Conservation (phyloP, 2,797 vertebrate species). For the Zonotrichia albicollis region DNA sequence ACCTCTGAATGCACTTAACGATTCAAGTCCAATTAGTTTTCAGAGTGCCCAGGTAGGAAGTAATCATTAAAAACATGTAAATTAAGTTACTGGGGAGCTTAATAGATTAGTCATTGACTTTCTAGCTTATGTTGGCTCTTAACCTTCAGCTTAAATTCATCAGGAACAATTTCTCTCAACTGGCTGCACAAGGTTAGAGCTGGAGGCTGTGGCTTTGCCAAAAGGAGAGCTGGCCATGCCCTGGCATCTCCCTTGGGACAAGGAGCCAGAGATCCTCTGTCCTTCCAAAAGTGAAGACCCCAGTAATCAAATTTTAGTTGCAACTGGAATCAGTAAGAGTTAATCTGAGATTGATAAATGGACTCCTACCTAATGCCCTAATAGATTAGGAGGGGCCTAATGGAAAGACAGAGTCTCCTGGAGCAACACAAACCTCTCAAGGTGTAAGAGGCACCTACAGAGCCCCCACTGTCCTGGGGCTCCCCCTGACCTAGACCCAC, state of each 20-base stretch:
- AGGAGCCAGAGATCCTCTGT: not conserved
- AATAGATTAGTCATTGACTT: constrained; percentile 75
- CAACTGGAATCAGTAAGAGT: not conserved
- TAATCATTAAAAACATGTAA: constrained; percentile 77
- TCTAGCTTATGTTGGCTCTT: constrained; percentile 64
- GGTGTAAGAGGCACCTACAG: not conserved
- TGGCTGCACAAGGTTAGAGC: not conserved
- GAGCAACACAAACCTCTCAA: not conserved
- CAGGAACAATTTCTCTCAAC: constrained; percentile 44
- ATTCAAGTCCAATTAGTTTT: constrained; percentile 64
- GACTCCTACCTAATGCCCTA: not conserved
- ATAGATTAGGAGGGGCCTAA: not conserved
- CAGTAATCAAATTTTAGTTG: not conserved
- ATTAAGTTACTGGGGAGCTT: constrained; percentile 75
- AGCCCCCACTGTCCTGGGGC: accelerated
- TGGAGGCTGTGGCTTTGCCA: accelerated
- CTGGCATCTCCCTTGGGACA: not conserved
- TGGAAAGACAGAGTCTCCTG: not conserved
- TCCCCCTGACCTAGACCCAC: not conserved
- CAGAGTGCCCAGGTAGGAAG: constrained; percentile 62
- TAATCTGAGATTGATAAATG: not conserved
- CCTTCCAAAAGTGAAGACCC: not conserved
- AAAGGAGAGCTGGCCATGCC: accelerated
- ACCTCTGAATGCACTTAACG: constrained; percentile 13
- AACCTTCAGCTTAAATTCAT: constrained; percentile 74